These are phyloP conservation scores for Adrianichthys oophorus DNA, from an alignment of 2,797 vertebrate genomes.

Conservation along the genomic window DNA sequence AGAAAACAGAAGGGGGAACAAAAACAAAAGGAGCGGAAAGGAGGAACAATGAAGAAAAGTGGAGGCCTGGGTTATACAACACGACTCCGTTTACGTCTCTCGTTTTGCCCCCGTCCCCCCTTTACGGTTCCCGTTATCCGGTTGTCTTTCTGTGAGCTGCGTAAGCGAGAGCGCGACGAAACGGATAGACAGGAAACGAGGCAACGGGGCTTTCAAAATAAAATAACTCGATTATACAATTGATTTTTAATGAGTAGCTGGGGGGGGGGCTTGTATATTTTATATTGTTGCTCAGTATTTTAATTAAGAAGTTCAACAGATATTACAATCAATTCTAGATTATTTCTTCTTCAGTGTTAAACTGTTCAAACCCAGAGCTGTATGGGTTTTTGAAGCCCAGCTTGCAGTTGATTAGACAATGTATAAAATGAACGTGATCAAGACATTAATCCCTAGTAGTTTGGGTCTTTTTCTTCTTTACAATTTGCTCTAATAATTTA, in stretches of 20 bases:
- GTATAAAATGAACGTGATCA: no score
- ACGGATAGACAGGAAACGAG: slow-evolving; percentile 14
- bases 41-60: neutral
- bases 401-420: no score
- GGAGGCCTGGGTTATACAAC: slow-evolving; percentile 55
- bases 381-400: no score
- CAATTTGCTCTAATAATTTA: no score
- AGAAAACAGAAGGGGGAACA: neutral
- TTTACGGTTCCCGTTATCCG: slow-evolving; percentile 64
- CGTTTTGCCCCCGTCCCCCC: slow-evolving; percentile 48
- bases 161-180: slow-evolving; percentile 28
- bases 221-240: neutral
- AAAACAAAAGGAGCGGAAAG: neutral
- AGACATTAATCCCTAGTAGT: no score
- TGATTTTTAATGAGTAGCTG: neutral
- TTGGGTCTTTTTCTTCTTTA: no score
- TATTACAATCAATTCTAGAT: no score
- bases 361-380: no score
- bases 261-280: no score
- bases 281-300: no score
- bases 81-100: slow-evolving; percentile 41
- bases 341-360: no score
- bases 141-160: slow-evolving; percentile 51
- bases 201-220: slow-evolving; percentile 25
- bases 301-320: no score